phyloP scores from a whole-genome alignment of 2,888 invertebrate genomes.

The Clepsis dumicolana region DNA sequence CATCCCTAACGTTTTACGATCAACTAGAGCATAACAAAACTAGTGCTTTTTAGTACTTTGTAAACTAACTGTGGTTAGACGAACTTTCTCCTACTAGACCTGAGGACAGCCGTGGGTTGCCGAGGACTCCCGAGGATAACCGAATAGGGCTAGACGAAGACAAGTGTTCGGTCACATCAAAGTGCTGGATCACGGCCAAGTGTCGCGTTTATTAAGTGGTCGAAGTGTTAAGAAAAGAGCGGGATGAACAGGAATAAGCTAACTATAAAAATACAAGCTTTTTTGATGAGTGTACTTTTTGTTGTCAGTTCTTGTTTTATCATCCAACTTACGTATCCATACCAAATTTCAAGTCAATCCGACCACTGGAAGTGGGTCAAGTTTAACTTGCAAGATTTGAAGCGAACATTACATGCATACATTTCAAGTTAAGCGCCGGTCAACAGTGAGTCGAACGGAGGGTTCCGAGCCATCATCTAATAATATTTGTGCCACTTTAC shows the following conservation, averaged over 20 bases:
- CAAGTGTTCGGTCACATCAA: constrained; percentile 43
- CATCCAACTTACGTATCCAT: no score
- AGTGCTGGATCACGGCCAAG: constrained; percentile 43
- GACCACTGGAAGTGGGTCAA: no score
- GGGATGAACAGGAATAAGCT: background rate
- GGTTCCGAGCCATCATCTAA: no score
- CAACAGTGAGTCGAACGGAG: no score
- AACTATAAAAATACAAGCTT: no score
- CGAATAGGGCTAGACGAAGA: constrained; percentile 29
- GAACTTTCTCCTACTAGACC: constrained; percentile 2
- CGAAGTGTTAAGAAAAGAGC: background rate
- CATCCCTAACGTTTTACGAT: background rate
- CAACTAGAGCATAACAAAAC: background rate
- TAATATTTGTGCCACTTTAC: no score
- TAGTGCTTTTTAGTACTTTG: constrained; percentile 5
- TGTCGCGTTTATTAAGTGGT: constrained; percentile 26
- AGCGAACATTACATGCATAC: no score
- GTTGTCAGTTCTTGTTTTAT: no score
- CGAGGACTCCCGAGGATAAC: constrained; percentile 9
- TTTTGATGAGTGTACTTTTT: no score
- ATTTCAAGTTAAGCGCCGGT: no score
- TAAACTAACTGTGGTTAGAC: constrained; percentile 8
- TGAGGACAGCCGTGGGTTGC: constrained; percentile 3
- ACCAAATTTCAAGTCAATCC: no score
- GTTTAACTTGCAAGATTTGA: no score